Base-by-base conservation (phyloP, 2,113 vertebrate species). In the Brachyhypopomus occidentalis region DNA sequence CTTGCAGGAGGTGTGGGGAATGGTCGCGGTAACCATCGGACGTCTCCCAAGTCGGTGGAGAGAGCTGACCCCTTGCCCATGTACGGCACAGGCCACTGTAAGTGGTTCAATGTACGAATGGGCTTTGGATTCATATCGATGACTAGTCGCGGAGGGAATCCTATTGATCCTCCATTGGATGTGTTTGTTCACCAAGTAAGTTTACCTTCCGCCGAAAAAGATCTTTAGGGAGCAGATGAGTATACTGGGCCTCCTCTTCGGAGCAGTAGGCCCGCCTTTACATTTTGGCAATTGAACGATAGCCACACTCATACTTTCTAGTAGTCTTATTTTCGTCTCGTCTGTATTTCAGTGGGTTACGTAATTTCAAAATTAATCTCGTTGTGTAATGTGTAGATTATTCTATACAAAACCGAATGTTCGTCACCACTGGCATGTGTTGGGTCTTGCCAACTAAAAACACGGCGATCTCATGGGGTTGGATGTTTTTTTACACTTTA, bases 61-160 rank as follows among this genome's bases (percentile, higher is more conserved):
- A 48, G 41, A 55, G n/a, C 72, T 69, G 79, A 73, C 60, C 45
- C 48, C 72, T 75, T 72, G 72, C 79, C 62, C 79, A 67, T 75
- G 79, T 30, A n/a, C 34, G 79, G 79, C 52, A 38, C 72, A 67
- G 79, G 79, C 72, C 79, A 81, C 79, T 99, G 98, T 84, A 99
- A 99, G 69, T 99, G 98, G 98, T 99, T 99, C 92, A 99, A 99
- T 76, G 96, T 98, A 85, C 95, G 96, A 90, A 98, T 99, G 97
- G 98, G 97, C 71, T 99, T 99, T 90, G 98, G 98, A 25, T 99
- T 99, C 92, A 95, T 98, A 90, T 96, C 96, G 91, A 98, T 99
- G 98, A 98, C 94, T 86, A 92, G 85, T 92, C 93, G 93, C 79
- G 96, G 96, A 34, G 97, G 95, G 75, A 90, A 91, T 23, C 93